Base-by-base conservation (phyloP, 1,140 invertebrate genomes). In the Stegodyphus mimosarum region DNA sequence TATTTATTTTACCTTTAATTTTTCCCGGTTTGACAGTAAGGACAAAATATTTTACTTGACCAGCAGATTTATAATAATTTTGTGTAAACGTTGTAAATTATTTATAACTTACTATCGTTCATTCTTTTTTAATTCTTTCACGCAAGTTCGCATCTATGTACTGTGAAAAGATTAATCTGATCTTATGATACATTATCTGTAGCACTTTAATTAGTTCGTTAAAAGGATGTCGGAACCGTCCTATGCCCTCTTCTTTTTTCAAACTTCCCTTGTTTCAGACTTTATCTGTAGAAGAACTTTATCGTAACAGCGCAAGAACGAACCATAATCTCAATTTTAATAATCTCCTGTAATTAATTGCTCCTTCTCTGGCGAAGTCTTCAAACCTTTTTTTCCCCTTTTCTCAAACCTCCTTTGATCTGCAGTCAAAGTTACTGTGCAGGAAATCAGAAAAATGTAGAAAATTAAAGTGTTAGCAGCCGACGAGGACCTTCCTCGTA, bases 301-400 rank as follows among this genome's bases (percentile, higher is more conserved):
- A 33, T 33, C 33, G 33, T 33, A 33, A 66, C 66, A 33, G 63
- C 64, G 10, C 7, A 33, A 33, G 33, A 33, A 33, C 33, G 33
- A 33, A 3, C 51, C 50, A 18, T 71, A 80, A 80, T 80, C 69
- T 80, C 66, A 71, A 80, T 80, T 80, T 80, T 80, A 80, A 80
- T 80, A 80, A 80, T 80, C 67, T 71, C 15, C 66, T 9, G 33
- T 80, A 80, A 80, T 80, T 80, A 80, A 80, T 80, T 80, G 78
- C 67, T 60, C 55, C 9, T 15, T 60, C 55, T 9, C 15, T 60
- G 33, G 33, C 33, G 33, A 33, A 33, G 33, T 33, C 33, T 33
- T 60, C 55, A 15, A 5, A 15, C 55, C 2, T 60, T 9, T 60
- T 33, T 33, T 33, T 33, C 33, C 69, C n/a, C 51, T 63, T 79